Base-by-base conservation (phyloP, 2,797 vertebrate genomes). In the Martes flavigula region DNA sequence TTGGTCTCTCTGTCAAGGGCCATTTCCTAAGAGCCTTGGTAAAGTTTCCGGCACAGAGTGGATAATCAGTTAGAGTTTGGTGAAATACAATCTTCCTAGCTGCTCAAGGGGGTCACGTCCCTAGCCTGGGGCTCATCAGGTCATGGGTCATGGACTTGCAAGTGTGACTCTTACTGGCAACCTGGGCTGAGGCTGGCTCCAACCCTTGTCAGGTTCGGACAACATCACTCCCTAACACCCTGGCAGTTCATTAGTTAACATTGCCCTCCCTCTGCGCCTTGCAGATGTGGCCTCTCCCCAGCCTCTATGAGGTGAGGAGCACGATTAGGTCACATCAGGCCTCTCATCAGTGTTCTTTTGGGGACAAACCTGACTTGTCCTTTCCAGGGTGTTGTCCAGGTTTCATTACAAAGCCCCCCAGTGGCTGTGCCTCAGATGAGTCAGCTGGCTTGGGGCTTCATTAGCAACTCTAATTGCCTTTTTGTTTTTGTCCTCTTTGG, bases 361-460 rank as follows among this genome's bases (percentile, higher is more conserved):
- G 58, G 88, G 97, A 95, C 60, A 60, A 21, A 35, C 43, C 86
- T 94, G 96, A 96, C 93, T 83, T 91, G 77, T 95, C 92, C 85
- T 97, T 97, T 97, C 96, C 92, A 90, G 87, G 78, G 77, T 0
- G 30, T 68, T 8, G 27, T 95, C 85, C 75, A 85, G 86, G 78
- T 96, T 92, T 95, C 86, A 40, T 85, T 60, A 58, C 43, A 82
- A 79, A 91, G 66, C 73, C 75, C 78, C 70, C 60, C 9, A 2
- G 70, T 51, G 91, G 72, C 81, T 20, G 75, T 0, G 35, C 35
- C 87, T 54, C 48, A 0, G 35, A 62, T 91, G 96, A 98, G 75
- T 95, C 96, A 96, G 96, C 88, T 91, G 96, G 92, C 92, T 66
- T 88, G 58, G 40, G 81, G 66, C 68, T 96, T 89, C 23, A 21